Percentiles rank a stretch among this genome's conserved stretches.
Evolutionary conservation across 2,797 vertebrate genomes (phyloP).

Genomic region (Bradypodion ventrale): DNA sequence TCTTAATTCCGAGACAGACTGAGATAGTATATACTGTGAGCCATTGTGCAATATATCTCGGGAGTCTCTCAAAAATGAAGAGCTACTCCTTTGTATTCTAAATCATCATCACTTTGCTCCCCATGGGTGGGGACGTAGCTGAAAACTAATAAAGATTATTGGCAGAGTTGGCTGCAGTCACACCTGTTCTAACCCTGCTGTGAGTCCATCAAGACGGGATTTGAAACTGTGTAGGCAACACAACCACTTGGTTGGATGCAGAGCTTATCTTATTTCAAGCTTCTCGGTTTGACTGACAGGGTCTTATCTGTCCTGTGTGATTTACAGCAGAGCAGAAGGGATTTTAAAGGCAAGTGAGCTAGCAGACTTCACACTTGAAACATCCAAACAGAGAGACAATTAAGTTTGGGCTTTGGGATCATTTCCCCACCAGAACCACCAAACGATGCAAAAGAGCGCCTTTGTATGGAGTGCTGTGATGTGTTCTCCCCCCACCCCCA

Average conservation of each 20-base stretch:
- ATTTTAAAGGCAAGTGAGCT: constrained; percentile 1
- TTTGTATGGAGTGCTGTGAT: no score
- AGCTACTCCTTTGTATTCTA: no score
- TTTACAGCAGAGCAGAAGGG: not conserved
- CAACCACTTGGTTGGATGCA: not conserved
- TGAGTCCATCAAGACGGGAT: not conserved
- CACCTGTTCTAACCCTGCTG: not conserved
- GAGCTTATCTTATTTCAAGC: not conserved
- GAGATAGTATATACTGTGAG: no score
- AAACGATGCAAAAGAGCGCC: not conserved
- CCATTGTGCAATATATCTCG: no score
- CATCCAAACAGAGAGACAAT: not conserved
- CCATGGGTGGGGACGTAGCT: not conserved
- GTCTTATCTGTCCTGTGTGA: not conserved
- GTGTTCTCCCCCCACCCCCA: no score
- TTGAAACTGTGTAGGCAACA: not conserved
- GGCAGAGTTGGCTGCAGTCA: not conserved
- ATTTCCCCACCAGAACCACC: not conserved
- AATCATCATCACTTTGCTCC: no score
- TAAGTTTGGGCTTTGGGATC: not conserved
- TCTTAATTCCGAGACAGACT: no score
- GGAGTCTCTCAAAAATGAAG: no score
- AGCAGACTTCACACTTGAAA: not conserved
- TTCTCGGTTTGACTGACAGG: not conserved
- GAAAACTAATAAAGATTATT: not conserved